phyloP scores from a whole-genome alignment of 2,113 vertebrate species.

The Rhizomys pruinosus region DNA sequence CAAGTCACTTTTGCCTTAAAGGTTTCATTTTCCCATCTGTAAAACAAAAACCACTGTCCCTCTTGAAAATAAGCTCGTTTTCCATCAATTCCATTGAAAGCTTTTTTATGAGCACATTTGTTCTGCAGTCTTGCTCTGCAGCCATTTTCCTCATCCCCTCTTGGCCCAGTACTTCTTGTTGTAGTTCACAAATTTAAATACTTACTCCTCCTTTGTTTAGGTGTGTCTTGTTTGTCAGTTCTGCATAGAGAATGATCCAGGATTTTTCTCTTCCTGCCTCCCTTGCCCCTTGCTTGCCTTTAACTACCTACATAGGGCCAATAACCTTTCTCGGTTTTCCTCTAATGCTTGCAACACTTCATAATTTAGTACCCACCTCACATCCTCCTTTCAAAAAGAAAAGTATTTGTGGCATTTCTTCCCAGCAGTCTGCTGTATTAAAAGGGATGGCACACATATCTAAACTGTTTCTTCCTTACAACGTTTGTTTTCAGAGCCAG shows the following conservation, averaged over 20 bases:
- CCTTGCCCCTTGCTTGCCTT: not conserved
- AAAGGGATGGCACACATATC: constrained; percentile 22
- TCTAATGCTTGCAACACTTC: constrained; percentile 62
- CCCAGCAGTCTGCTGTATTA: constrained; percentile 36
- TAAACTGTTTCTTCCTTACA: constrained; percentile 55
- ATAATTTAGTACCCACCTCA: constrained; percentile 73
- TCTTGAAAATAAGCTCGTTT: constrained; percentile 69
- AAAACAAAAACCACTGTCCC: constrained; percentile 63
- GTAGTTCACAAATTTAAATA: not conserved
- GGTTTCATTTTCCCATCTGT: constrained; percentile 69
- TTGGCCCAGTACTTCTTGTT: constrained; percentile 36
- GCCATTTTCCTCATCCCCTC: constrained; percentile 19
- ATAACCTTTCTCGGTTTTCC: constrained; percentile 54
- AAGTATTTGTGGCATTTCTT: constrained; percentile 77
- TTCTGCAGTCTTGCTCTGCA: constrained; percentile 28
- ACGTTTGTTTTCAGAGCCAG: constrained; percentile 50
- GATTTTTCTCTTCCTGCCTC: not conserved
- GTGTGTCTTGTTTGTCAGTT: constrained; percentile 63
- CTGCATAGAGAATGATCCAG: constrained; percentile 20
- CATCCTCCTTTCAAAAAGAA: constrained; percentile 69
- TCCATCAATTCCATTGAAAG: constrained; percentile 44
- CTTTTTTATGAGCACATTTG: constrained; percentile 72
- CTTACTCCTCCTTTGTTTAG: constrained; percentile 43
- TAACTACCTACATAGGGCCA: constrained; percentile 39
- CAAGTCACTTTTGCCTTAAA: constrained; percentile 60